Conservation (phyloP, 2,797 vertebrate genomes). For the Rhinoraja longicauda region DNA sequence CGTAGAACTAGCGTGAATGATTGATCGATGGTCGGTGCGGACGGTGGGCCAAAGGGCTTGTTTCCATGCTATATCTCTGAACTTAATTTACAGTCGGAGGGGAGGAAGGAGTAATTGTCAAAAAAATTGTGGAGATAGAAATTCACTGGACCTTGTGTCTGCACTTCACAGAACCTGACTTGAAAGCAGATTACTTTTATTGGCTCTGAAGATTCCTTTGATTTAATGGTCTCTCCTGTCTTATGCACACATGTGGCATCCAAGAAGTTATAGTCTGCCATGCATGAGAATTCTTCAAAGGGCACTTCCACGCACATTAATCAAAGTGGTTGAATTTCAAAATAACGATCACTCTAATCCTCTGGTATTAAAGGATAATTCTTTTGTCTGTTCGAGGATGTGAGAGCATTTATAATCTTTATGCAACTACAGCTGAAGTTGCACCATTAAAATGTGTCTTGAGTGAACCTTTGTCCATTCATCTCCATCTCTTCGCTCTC, state of each 20-base stretch:
- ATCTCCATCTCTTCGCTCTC: not conserved
- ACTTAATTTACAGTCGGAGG: not conserved
- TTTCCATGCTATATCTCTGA: too few species aligned
- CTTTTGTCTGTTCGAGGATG: not conserved
- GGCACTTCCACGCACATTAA: not conserved
- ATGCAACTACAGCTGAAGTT: not conserved
- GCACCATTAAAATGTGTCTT: not conserved
- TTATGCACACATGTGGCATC: not conserved
- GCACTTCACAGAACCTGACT: not conserved
- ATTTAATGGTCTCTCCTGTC: not conserved
- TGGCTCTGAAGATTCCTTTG: not conserved
- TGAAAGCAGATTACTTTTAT: not conserved
- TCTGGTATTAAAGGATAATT: slow-evolving; percentile 9
- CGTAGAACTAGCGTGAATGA: too few species aligned
- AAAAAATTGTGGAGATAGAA: not conserved
- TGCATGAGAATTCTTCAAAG: not conserved
- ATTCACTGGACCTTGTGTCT: not conserved
- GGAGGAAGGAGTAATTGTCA: not conserved
- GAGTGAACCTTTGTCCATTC: not conserved
- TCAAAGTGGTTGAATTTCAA: slow-evolving; percentile 12
- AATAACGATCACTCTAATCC: not conserved
- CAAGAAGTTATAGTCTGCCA: not conserved
- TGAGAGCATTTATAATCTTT: not conserved
- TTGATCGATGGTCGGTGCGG: too few species aligned
- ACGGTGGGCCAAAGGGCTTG: too few species aligned